Percentiles rank a stretch among this genome's conserved stretches.
Evolutionary conservation across 2,797 vertebrate genomes (phyloP).

Genomic region (Sitta carolinensis): DNA sequence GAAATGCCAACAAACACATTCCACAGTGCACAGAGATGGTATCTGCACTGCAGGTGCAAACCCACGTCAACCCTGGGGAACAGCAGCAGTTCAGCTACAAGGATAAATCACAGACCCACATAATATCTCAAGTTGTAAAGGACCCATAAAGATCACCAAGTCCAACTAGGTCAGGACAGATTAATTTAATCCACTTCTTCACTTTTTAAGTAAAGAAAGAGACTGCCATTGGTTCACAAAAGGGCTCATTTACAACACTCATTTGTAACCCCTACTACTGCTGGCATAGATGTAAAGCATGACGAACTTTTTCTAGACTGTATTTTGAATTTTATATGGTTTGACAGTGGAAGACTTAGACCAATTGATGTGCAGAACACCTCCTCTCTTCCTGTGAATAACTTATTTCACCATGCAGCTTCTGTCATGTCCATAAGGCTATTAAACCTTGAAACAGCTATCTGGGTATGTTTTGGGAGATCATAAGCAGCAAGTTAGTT

Average conservation of each 20-base stretch:
- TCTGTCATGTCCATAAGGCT: neutral
- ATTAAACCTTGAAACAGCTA: neutral
- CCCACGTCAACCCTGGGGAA: neutral
- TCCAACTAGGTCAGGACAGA: neutral
- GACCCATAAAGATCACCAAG: neutral
- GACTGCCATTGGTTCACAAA: neutral
- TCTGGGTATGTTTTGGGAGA: neutral
- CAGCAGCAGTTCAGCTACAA: neutral
- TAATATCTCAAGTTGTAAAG: neutral
- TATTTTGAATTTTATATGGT: neutral
- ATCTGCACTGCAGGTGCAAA: neutral
- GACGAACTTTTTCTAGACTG: neutral
- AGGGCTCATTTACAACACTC: neutral
- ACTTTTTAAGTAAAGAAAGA: neutral
- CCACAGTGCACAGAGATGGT: neutral
- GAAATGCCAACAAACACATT: neutral
- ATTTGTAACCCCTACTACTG: neutral
- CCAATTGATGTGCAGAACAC: neutral
- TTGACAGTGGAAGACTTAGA: neutral
- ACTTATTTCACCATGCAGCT: neutral
- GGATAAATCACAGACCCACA: neutral
- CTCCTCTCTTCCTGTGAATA: neutral
- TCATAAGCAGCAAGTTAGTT: neutral
- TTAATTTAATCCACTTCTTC: neutral
- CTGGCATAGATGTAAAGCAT: neutral